Evolutionary conservation across 2,113 vertebrate genomes (phyloP), one percentile per base, ranked within the genome.

Genomic region (Oenanthe melanoleuca): DNA sequence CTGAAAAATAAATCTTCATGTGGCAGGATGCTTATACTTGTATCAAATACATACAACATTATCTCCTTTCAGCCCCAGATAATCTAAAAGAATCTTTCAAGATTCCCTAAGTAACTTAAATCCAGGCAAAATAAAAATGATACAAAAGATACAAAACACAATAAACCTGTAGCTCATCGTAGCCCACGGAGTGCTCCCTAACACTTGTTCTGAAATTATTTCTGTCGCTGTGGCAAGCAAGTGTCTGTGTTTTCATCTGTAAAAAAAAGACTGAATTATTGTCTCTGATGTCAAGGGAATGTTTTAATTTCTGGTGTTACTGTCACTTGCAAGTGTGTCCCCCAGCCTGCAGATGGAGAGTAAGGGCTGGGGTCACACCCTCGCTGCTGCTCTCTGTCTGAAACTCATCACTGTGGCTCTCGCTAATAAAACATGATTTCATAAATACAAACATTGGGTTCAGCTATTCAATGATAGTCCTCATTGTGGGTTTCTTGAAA

Each of bases 331-430:
- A 88, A 66, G 83, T 38, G 18, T n/a, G 1, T 49, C 56, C 74
- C 80, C 69, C 45, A 38, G 34, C 84, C 87, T 67, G 59, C 60
- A 95, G 93, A 66, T 50, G 72, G 80, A 71, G 86, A 44, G 71
- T 44, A 70, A 61, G 75, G 66, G 75, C 50, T 73, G 37, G 57
- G 80, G 67, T 67, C 77, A 75, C 38, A 5, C 3, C 0, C 38
- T 71, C 4, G 0, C 11, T 14, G 4, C 9, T 1, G 0, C 37
- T 45, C 50, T 52, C 47, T 5, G 25, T 9, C 66, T 34, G 63
- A 72, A 80, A 7, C 63, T 26, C 37, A 44, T 31, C 53, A 2
- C 37, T 11, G 19, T 5, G 5, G 23, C 19, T 79, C 70, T 50
- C 61, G 13, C 23, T 24, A 34, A 40, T 5, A n/a, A 59, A 86